Evolutionary conservation across 2,113 vertebrate species (phyloP).

Genomic region (Heterochromis multidens): DNA sequence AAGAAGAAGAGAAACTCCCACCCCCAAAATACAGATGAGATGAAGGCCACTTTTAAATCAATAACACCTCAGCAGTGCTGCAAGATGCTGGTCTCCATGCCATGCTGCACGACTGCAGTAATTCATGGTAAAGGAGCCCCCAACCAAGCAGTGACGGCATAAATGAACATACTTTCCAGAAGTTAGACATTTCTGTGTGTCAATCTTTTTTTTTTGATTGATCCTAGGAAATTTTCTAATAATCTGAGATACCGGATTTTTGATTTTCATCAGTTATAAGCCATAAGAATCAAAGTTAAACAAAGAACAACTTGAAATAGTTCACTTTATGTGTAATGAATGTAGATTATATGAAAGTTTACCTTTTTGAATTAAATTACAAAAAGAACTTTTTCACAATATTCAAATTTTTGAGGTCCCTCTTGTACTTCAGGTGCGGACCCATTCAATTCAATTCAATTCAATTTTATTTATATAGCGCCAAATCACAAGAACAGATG

Average conservation of each 20-base stretch:
- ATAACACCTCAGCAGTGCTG: accelerated
- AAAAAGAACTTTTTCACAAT: neutral
- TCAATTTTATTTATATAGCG: too few species aligned
- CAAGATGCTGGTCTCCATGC: neutral
- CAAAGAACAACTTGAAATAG: neutral
- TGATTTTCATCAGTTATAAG: neutral
- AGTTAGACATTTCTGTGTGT: neutral
- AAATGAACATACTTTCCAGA: neutral
- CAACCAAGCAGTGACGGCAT: neutral
- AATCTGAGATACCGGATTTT: neutral
- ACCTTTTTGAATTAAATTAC: neutral
- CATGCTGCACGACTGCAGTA: neutral
- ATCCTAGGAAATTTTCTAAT: neutral
- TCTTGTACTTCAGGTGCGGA: too few species aligned
- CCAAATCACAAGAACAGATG: too few species aligned
- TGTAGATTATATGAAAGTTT: accelerated
- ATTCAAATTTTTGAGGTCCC: too few species aligned
- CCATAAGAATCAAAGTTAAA: neutral
- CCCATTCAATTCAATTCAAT: too few species aligned
- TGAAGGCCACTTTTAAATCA: neutral
- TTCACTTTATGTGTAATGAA: neutral
- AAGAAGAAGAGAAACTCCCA: neutral
- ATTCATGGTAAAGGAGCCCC: neutral
- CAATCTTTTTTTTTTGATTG: accelerated
- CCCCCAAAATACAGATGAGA: neutral